Base-by-base conservation (phyloP, 2,113 vertebrate genomes). In the Lophura nycthemera region DNA sequence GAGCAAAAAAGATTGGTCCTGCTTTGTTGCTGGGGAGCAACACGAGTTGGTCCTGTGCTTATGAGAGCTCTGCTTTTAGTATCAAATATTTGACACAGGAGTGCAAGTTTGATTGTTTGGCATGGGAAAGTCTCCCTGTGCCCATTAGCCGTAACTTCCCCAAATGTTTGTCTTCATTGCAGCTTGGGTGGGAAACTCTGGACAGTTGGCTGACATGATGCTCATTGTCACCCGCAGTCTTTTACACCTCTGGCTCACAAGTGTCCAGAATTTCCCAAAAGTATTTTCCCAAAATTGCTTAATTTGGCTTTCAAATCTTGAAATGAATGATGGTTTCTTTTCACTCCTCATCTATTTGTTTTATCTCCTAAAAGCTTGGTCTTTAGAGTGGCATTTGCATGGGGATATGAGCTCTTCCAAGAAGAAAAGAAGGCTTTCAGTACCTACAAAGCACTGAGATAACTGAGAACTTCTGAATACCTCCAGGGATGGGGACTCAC, bases 41-140 rank as follows among this genome's bases (percentile, higher is more conserved):
- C 21, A 9, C 2, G 0, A 13, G 21, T 63, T 29, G 34, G 14
- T 42, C 29, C 15, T 0, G 1, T 32, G 38, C 24, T 42, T 84
- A 16, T 0, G 3, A 63, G 52, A 40, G n/a, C 8, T 20, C n/a
- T 57, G 45, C 42, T 45, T 38, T 40, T 7, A 7, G 43, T 29
- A 29, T 16, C 15, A 4, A 21, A 1, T 56, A 27, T 66, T 67
- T 22, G 19, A 45, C 22, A 10, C 22, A 14, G 16, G 42, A 59
- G 38, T 12, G 40, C 8, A 21, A 74, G 71, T 11, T 16, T 43
- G 10, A 8, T 32, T 40, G 5, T 47, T 43, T 0, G 0, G 25
- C 20, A 25, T 4, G 10, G 61, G 36, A 40, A 40, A 24, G 15
- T 18, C 24, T 17, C 24, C 60, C 36, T 38, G 36, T 40, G 60